Base-by-base conservation (phyloP, 2,113 vertebrate species). In the Phasianus colchicus region DNA sequence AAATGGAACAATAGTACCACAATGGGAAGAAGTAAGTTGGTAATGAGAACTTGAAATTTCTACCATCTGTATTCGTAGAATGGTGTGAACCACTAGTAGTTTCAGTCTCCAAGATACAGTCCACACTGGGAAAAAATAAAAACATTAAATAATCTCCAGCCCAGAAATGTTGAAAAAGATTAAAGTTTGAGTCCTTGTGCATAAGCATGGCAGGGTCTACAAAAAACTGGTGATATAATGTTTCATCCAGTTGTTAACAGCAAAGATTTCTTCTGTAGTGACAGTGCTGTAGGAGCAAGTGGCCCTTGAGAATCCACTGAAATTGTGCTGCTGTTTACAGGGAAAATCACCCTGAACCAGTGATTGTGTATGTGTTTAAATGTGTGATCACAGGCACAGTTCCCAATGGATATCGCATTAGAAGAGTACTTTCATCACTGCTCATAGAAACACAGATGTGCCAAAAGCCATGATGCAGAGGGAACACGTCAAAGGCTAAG, bases 401-500 rank as follows among this genome's bases (percentile, higher is more conserved):
- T 77, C 32, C 7, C 66, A 50, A 76, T 55, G 67, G 48, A 54
- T 94, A 80, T 85, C 84, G 34, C 60, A 63, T 82, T 50, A 70
- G 54, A 50, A 82, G 66, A 74, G 45, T 45, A 70, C 63, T 93
- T 90, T 83, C 92, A 91, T 54, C 75, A 50, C 54, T 21, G 70
- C 61, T 90, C 65, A 6, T 1, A 76, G 60, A 65, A 88, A 25
- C 72, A 83, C 55, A 77, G 92, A 91, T 83, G 74, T 77, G 92
- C 82, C 91, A 92, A 76, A 87, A 92, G 55, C 89, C 71, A 64
- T 64, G 85, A 92, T 91, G 89, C 87, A 90, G 76, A 91, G 88
- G 83, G 88, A 90, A 73, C 25, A 38, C 1, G 21, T 90, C 85
- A 92, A 88, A 94, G 42, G 30, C 83, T 64, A 82, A 95, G 83